Evolutionary conservation across 2,888 invertebrate species (phyloP).

Genomic region (Blomia tropicalis): DNA sequence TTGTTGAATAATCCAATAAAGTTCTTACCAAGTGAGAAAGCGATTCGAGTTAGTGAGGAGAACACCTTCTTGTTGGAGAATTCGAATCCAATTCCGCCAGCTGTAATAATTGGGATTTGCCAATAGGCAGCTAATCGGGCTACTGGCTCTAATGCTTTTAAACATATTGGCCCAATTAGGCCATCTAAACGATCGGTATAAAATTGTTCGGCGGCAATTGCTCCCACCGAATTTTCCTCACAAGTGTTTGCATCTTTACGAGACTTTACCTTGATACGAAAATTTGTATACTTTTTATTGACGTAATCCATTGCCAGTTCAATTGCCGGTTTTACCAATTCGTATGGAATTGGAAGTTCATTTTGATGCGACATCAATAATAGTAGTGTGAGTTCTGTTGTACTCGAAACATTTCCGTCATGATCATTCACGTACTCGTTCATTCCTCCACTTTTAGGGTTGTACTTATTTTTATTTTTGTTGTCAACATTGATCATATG

Average conservation of each 20-base stretch:
- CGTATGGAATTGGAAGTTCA: constrained; percentile 25
- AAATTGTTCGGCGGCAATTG: constrained; percentile 28
- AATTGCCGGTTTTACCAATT: constrained; percentile 25
- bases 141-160: constrained; percentile 64
- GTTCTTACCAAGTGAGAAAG: constrained; percentile 27
- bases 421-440: neutral
- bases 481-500: neutral
- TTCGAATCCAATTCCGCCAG: constrained; percentile 28
- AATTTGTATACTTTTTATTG: constrained; percentile 24
- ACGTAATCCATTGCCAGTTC: constrained; percentile 25
- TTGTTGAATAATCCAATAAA: constrained; percentile 20
- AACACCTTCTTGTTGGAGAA: constrained; percentile 27
- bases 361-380: constrained; percentile 51
- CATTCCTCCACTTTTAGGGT: neutral
- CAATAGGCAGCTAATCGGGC: constrained; percentile 72
- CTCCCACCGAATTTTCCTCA: constrained; percentile 23
- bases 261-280: constrained; percentile 26
- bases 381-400: constrained; percentile 43
- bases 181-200: constrained; percentile 59
- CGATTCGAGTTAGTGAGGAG: constrained; percentile 29
- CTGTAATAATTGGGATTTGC: constrained; percentile 74
- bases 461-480: neutral
- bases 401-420: no score
- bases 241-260: constrained; percentile 26
- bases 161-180: constrained; percentile 61